phyloP scores from a whole-genome alignment of 2,888 invertebrate species.

The Mycalesis mineus region DNA sequence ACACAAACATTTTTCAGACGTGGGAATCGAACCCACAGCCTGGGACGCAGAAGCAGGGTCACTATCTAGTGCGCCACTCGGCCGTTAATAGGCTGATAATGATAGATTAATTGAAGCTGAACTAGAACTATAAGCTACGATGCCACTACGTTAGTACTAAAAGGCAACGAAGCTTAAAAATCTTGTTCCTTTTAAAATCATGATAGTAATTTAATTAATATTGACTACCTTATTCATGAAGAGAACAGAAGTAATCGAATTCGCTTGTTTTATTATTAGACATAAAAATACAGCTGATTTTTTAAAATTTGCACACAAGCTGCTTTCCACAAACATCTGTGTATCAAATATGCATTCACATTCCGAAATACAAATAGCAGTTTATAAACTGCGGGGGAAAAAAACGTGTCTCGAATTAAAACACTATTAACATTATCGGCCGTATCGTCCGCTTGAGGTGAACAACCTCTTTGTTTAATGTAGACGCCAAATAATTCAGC shows the following conservation, averaged over 20 bases:
- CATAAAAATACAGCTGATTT: background rate
- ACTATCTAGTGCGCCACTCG: no score
- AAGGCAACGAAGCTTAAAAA: no score
- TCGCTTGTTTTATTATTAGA: background rate
- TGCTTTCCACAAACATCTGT: conserved; percentile 1
- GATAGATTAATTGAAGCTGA: no score
- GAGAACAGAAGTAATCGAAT: background rate
- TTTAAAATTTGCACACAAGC: background rate
- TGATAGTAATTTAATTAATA: no score
- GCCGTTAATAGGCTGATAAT: no score
- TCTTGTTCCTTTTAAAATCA: no score
- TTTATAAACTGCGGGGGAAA: conserved; percentile 13
- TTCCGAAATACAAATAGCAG: background rate
- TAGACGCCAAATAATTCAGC: conserved; percentile 21
- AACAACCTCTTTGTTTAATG: conserved; percentile 29
- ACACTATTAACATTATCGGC: conserved; percentile 27
- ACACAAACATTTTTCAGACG: no score
- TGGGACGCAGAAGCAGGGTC: no score
- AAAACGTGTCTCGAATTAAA: conserved; percentile 23
- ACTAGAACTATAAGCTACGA: no score
- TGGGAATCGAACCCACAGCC: no score
- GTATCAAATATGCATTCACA: conserved; percentile 6
- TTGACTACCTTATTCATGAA: no score
- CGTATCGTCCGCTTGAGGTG: conserved; percentile 24
- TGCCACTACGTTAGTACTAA: no score